Evolutionary conservation across 2,113 vertebrate genomes (phyloP).

Genomic region (Callocephalon fimbriatum): DNA sequence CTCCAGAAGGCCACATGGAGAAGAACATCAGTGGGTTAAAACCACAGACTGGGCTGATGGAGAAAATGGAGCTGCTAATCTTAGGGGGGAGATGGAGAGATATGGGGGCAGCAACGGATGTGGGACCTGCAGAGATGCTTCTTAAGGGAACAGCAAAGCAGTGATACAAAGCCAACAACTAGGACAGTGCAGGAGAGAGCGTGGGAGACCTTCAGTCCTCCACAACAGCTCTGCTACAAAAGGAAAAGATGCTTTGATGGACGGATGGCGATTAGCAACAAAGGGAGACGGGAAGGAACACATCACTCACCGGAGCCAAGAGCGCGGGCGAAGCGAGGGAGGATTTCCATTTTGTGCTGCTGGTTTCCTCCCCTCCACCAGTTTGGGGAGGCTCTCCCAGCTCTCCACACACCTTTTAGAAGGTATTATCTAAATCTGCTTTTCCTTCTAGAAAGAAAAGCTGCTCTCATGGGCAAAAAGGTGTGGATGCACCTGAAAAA

Average conservation of each 20-base stretch:
- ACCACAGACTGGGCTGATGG: too few species aligned
- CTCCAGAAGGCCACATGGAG: not conserved
- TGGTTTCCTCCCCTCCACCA: not conserved
- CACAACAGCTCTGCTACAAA: not conserved
- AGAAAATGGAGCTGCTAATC: not conserved
- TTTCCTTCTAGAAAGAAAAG: not conserved
- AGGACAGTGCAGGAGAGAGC: not conserved
- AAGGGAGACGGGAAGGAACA: not conserved
- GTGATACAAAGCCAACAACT: not conserved
- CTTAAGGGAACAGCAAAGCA: not conserved
- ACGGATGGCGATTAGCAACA: not conserved
- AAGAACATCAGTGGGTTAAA: not conserved
- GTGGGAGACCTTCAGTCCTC: constrained; percentile 29
- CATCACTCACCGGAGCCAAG: not conserved
- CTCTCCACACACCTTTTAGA: not conserved
- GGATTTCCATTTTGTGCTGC: not conserved
- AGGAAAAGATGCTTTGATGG: not conserved
- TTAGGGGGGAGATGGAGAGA: not conserved
- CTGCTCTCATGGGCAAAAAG: not conserved
- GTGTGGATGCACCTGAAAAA: not conserved
- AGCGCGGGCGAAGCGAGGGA: not conserved
- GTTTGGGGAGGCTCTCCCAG: not conserved
- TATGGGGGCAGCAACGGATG: not conserved
- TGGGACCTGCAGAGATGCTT: not conserved
- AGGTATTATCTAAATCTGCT: not conserved